Evolutionary conservation across 2,888 invertebrate species (phyloP), one percentile per base, ranked within the genome.

Genomic region (Cheilosia variabilis): DNA sequence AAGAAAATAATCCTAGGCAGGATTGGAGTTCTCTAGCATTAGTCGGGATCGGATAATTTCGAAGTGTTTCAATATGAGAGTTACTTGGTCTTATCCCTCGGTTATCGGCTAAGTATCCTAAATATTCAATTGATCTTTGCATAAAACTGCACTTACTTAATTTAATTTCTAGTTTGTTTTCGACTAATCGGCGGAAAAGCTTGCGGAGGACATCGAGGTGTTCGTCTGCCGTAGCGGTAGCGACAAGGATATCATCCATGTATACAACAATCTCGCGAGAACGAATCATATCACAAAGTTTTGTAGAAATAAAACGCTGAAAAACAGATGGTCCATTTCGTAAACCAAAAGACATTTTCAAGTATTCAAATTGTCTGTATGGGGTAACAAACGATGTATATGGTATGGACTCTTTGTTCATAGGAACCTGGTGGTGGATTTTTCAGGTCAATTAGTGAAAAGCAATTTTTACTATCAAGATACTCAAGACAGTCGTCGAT

Each of bases 341-440:
- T 0, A 84, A 62, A 2, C 87, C 87, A 52, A 88, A 88, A 24
- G 87, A 87, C 87, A 88, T 83, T 47, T 53, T 41, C 1, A 77
- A 27, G 34, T 83, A 87, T 66, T 88, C 87, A 78, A 47, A 88
- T 31, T 88, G 88, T 19, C 88, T 87, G 45, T 77, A 50, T 34
- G 88, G 87, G 1, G 87, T 88, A 2, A 88, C 88, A 80, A 89
- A 89, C 13, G 88, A 75, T 4, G 87, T 88, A 37, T 77, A 88
- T 37, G 76, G 82, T 7, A 87, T 79, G 1, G 88, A 88, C 6
- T 89, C 76, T 10, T 79, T 80, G 9, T 71, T 66, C 58, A 88
- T 78, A 15, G 52, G 77, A 1, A 88, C 68, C 27, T 88, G 88
- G 58, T 88, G 73, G 88, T 52, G 88, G 88, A 57, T 83, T 87